Percentiles rank a stretch among this genome's conserved stretches.
phyloP scores from a whole-genome alignment of 2,797 vertebrate species.

The Glyptemys insculpta region DNA sequence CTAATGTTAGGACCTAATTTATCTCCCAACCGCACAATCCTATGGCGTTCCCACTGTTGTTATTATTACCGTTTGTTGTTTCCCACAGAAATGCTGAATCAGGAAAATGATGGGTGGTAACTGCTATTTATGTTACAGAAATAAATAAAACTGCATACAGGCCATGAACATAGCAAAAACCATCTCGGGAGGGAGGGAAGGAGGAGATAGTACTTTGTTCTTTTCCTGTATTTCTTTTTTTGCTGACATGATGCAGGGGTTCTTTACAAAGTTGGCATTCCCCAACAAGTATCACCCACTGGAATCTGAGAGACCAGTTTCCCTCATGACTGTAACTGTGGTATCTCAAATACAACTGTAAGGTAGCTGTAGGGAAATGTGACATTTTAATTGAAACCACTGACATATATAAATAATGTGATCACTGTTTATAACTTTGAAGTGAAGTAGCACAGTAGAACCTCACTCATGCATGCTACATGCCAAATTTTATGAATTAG shows the following conservation, averaged over 20 bases:
- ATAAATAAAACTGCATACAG: neutral
- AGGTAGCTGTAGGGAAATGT: neutral
- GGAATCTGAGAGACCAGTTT: neutral
- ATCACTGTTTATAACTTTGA: rapidly evolving
- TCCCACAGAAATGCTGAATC: slow-evolving; percentile 30
- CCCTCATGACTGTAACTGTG: neutral
- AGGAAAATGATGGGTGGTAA: slow-evolving; percentile 24
- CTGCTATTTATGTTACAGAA: slow-evolving; percentile 41
- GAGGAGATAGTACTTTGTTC: neutral
- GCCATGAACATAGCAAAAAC: neutral
- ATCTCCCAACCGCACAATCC: slow-evolving; percentile 19
- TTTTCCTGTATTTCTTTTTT: neutral
- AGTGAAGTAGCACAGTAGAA: neutral
- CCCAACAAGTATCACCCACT: neutral
- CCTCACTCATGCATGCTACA: neutral
- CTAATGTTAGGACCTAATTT: slow-evolving; percentile 66
- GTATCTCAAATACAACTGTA: neutral
- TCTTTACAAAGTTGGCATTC: neutral
- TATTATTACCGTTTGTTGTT: neutral
- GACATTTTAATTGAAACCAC: neutral
- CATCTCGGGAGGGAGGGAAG: rapidly evolving
- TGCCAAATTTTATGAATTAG: neutral
- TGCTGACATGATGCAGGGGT: neutral
- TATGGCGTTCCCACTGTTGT: neutral
- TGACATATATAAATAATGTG: neutral